Base-by-base conservation (phyloP, 2,888 invertebrate species). In the Eristalis tenax region DNA sequence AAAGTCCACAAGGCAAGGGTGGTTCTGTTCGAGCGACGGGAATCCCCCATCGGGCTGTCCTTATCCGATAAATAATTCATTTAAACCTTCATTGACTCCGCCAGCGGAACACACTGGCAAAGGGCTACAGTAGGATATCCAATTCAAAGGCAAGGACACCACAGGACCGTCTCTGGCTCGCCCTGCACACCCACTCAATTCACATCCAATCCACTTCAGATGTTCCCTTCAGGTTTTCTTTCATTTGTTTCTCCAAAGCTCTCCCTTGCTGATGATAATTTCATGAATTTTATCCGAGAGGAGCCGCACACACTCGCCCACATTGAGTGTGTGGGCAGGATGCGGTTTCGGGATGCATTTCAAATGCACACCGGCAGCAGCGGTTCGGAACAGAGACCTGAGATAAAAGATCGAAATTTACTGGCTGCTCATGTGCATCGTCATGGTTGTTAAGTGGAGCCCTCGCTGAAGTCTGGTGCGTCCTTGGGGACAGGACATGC, bases 21-120 rank as follows among this genome's bases (percentile, higher is more conserved):
- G 22, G 28, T n/a, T 76, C 32, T 50, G 32, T 43, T 61, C n/a
- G 38, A 61, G 23, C 59, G 61, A 28, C 38, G 43, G n/a, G 8
- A 23, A 15, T 59, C 8, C 11, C 32, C 43, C 11, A 57, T 38
- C 26, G 18, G 57, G 56, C 65, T 26, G 26, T 57, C 35, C 43
- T 65, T 65, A 38, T 75, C 50, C 68, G 40, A 76, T 68, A 43
- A 76, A 61, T 76, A 61, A 76, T 76, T 68, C 76, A 76, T 68
- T 61, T 35, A 61, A 61, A 32, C 23, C 68, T 22, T 32, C 43
- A 61, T 68, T 32, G 68, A 68, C 68, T 68, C 15, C 50, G 18
- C 22, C 50, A 8, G 50, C 8, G 18, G 50, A 8, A 61, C 40
- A 18, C 68, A 68, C 28, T 0, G 71, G 4, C 13, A 22, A 11